Conservation (phyloP, 2,888 invertebrate genomes). For the Melieria omissa region DNA sequence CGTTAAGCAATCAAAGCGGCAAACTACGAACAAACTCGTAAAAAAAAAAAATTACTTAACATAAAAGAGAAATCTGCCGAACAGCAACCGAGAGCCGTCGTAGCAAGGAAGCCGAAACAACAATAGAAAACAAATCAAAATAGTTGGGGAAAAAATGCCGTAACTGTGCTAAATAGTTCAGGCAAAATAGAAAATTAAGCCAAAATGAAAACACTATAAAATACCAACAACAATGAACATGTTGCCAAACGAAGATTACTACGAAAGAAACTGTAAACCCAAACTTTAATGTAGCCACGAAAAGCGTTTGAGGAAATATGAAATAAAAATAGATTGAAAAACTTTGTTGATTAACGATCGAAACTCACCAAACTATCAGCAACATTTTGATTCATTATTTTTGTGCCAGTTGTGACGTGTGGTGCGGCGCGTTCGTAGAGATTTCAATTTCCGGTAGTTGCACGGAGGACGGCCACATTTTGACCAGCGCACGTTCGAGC, state of each 20-base stretch:
- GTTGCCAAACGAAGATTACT: background rate
- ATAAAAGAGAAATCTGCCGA: background rate
- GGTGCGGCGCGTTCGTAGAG: slow-evolving; percentile 14
- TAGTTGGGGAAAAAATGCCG: background rate
- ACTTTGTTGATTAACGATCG: background rate
- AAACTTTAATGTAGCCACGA: slow-evolving; percentile 16
- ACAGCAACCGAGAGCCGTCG: no score
- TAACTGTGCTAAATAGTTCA: background rate
- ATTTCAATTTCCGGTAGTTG: slow-evolving; percentile 27
- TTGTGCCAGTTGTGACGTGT: slow-evolving; percentile 21
- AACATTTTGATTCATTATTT: slow-evolving; percentile 67
- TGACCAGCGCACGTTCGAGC: no score
- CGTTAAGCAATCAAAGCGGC: background rate
- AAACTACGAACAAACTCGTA: background rate
- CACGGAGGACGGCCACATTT: slow-evolving; percentile 12
- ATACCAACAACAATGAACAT: background rate
- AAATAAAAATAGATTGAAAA: slow-evolving; percentile 19
- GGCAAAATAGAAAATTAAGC: background rate
- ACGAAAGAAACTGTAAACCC: background rate
- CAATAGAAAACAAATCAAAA: background rate
- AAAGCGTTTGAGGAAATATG: background rate
- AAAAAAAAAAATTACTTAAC: background rate
- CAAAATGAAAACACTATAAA: background rate
- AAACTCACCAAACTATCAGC: slow-evolving; percentile 67
- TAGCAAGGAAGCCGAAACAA: no score